phyloP scores from a whole-genome alignment of 1,140 invertebrate species.

The Stegodyphus dumicola region DNA sequence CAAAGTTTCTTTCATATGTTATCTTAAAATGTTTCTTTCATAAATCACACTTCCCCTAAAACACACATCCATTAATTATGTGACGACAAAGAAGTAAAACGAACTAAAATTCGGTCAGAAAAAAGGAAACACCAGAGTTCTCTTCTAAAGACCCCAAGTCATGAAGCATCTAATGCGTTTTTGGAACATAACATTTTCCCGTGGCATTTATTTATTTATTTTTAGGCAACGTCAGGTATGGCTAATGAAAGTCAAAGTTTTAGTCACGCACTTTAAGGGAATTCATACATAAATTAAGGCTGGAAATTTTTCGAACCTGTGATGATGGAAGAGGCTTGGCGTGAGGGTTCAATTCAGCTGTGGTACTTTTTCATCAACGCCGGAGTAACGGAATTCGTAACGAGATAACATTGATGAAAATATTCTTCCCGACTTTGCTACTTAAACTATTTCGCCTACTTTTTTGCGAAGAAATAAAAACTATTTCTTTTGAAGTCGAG shows the following conservation, averaged over 20 bases:
- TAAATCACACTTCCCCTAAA: conserved; percentile 36
- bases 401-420: not conserved
- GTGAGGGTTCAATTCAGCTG: not conserved
- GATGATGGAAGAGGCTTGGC: conserved; percentile 11
- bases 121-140: too few relatives aligned
- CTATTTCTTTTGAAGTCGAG: too few relatives aligned
- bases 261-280: conserved; percentile 40
- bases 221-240: not conserved
- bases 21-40: conserved; percentile 2
- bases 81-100: conserved; percentile 32
- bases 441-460: not conserved
- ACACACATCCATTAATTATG: conserved; percentile 49
- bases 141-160: not conserved
- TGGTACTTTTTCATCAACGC: not conserved
- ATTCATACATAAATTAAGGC: conserved; percentile 46
- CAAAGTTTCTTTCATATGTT: not conserved
- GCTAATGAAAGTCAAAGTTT: conserved; percentile 53
- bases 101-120: too few relatives aligned
- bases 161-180: conserved; percentile 40
- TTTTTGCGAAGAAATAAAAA: too few relatives aligned
- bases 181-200: conserved; percentile 42
- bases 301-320: conserved; percentile 23
- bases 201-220: conserved; percentile 29
- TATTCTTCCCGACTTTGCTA: not conserved
- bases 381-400: not conserved